Base-by-base conservation (phyloP, 2,797 vertebrate species). In the Sitta carolinensis region DNA sequence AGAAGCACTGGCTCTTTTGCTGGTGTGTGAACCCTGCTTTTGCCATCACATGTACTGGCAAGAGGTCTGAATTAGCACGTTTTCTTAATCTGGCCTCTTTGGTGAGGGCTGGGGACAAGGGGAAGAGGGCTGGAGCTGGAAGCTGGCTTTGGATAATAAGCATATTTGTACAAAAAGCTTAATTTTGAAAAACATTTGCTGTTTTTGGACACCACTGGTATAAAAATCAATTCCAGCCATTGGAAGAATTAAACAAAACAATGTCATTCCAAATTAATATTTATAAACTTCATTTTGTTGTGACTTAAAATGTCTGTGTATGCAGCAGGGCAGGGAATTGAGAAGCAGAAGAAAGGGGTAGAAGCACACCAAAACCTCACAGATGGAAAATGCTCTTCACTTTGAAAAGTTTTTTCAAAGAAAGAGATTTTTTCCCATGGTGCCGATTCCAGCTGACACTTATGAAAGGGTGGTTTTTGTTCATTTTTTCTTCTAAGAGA, bases 191-290 rank as follows among this genome's bases (percentile, higher is more conserved):
- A 87, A 30, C 12, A 74, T 74, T 74, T 32, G 52, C 62, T 0
- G 0, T 69, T 89, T 91, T 94, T 93, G 83, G 91, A 81, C 47
- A 52, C 54, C 15, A 42, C 9, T 91, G 9, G 4, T 68, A 70
- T 67, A 75, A 90, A 76, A 75, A 75, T 81, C 79, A 27, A 30
- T 94, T 94, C 83, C 87, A 94, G 58, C 72, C 54, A 64, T 73
- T 86, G 63, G 43, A 90, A 81, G 62, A 84, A 82, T 73, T 73
- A 86, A 94, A 62, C 54, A 95, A 93, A 95, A 76, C 68, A 82
- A 93, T 77, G 45, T 92, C 5, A 42, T 91, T 94, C 48, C 0
- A 0, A 61, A 73, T 91, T 88, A 94, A 73, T 82, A 76, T 67
- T 93, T 94, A 83, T 16, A 86, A 91, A 84, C 21, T 89, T 87